Evolutionary conservation across 2,888 invertebrate species (phyloP), one percentile per base, ranked within the genome.

Genomic region (Diplolepis rosae): DNA sequence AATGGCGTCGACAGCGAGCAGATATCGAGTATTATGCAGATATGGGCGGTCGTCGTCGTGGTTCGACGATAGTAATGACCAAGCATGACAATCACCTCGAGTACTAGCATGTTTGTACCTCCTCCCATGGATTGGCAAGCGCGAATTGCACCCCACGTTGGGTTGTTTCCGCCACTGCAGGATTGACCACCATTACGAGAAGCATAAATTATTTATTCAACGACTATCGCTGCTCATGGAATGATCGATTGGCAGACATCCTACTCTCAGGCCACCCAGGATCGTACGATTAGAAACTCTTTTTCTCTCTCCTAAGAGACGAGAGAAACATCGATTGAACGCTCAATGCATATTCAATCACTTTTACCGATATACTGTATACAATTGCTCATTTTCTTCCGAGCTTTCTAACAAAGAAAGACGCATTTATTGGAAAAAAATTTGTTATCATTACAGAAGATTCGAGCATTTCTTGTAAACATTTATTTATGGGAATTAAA

Each of bases 191-290:
- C 74, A 80, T 79, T 80, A 77, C 77, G 77, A 52, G 71, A 61
- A 71, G 72, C 77, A 79, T 84, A 80, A 84, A n/a, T n/a, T n/a
- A n/a, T 84, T 84, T 84, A 84, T 82, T 82, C 79, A 80, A 74
- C 74, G 78, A 73, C 77, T 77, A 78, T 79, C 77, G 75, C 71
- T 74, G 73, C 73, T 69, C 75, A 74, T 72, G 68, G 74, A 73
- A 71, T 78, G 79, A 82, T 80, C 82, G 82, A 82, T 82, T 71
- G 70, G 71, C 68, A 71, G 70, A 69, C 71, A 74, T 74, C 35
- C 24, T 39, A 61, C 22, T 51, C 50, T 15, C 28, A 32, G 73
- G 71, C 75, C 72, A 75, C 71, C 76, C 75, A 61, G 61, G 39
- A 42, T 61, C 24, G 24, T 39, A 61, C 39, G 39, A 61, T 61